Base-by-base conservation (phyloP, 1,140 invertebrate species). In the Mizuhopecten yessoensis region DNA sequence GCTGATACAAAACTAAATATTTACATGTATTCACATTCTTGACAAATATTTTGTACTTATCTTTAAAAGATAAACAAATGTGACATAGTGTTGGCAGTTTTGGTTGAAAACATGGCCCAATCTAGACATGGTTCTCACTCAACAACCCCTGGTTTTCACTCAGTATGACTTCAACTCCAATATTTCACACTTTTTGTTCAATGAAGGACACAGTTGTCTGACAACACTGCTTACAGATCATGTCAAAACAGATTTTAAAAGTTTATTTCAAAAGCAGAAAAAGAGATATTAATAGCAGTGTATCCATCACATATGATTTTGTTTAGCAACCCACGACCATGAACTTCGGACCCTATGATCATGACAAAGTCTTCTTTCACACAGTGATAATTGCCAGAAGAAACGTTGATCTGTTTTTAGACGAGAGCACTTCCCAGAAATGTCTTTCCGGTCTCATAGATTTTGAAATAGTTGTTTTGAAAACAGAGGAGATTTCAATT, bases 261-360 rank as follows among this genome's bases (percentile, higher is more conserved):
- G 57, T 75, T 75, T 75, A 75, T 75, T 75, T 75, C 17, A 29
- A 75, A 75, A 29, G 23, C 3, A 11, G 57, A 29, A 75, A 29
- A 75, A 29, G 23, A 75, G 57, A 75, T 75, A 75, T 17, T 75
- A 29, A 75, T 75, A 29, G 57, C 57, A 75, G 2, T 17, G 57
- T 75, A 75, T 75, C 1, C 57, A 75, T 75, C 57, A 75, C 57
- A 75, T 75, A 75, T 75, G 57, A 75, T 75, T 75, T 75, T 75
- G 57, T 75, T 75, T 75, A 29, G 57, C 57, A 75, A n/a, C n/a
- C n/a, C n/a, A 75, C n/a, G 17, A 7, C 57, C 57, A 75, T 75
- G 57, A 75, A 75, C 57, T 75, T 11, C 29, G 11, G 11, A 29
- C 9, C 15, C 57, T 29, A 29, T 75, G 57, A n/a, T 75, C 57